Percentiles rank a stretch among this genome's conserved stretches.
phyloP scores from a whole-genome alignment of 2,113 vertebrate species.

The Puntigrus tetrazona region DNA sequence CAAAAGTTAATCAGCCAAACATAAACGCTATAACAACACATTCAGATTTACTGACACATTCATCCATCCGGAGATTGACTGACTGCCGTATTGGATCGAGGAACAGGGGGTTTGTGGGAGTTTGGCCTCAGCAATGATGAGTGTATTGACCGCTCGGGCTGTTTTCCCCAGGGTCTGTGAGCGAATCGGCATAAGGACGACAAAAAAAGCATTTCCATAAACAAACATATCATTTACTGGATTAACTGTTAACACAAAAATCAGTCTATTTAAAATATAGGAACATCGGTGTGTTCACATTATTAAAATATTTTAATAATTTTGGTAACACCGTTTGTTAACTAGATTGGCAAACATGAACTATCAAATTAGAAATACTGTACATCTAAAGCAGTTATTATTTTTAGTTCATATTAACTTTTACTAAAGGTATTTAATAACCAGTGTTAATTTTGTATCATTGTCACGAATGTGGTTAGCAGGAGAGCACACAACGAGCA shows the following conservation, averaged over 20 bases:
- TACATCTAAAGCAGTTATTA: too few species aligned
- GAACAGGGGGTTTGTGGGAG: constrained; percentile 14
- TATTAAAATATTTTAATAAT: background rate
- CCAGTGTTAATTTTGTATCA: too few species aligned
- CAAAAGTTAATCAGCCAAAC: constrained; percentile 45
- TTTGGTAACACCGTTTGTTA: too few species aligned
- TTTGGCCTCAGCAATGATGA: constrained; percentile 12
- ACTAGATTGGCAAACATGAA: too few species aligned
- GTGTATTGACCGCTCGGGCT: background rate
- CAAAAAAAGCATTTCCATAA: background rate
- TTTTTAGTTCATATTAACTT: too few species aligned
- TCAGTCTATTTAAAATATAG: background rate
- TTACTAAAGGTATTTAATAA: too few species aligned
- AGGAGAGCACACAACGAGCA: too few species aligned
- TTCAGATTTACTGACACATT: constrained; percentile 7
- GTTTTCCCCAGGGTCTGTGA: background rate
- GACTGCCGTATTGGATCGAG: background rate
- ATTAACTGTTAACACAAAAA: background rate
- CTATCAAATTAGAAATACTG: too few species aligned
- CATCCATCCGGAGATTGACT: constrained; percentile 1
- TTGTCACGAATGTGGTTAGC: too few species aligned
- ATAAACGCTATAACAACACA: constrained; percentile 10
- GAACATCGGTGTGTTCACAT: background rate
- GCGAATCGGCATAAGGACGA: background rate
- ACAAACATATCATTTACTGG: background rate